Conservation (phyloP, 2,797 vertebrate genomes). For the Gambelia wislizenii region DNA sequence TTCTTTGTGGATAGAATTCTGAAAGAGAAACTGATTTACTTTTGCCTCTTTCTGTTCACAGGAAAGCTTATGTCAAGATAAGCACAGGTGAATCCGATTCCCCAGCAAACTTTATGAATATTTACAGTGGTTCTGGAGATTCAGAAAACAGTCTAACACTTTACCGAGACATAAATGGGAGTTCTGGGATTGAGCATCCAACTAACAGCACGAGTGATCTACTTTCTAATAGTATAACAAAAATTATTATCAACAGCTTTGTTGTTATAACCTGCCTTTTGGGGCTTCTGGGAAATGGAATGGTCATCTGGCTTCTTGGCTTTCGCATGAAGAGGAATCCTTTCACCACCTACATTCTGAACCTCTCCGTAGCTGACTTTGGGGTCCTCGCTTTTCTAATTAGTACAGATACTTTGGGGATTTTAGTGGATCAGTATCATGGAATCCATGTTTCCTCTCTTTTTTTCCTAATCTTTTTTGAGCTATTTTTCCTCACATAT, state of each 20-base stretch:
- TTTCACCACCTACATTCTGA: constrained; percentile 14
- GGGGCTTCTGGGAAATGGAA: background rate
- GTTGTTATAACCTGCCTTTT: background rate
- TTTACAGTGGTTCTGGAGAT: background rate
- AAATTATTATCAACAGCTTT: background rate
- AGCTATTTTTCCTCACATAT: background rate
- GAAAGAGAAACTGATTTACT: background rate
- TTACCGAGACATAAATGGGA: background rate
- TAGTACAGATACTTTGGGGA: rapidly evolving
- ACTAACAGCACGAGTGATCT: background rate
- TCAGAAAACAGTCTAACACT: background rate
- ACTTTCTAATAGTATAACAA: too few relatives aligned
- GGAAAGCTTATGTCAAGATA: background rate
- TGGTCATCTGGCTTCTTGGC: constrained; percentile 3
- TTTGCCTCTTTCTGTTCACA: background rate
- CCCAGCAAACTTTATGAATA: background rate
- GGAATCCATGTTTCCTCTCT: background rate
- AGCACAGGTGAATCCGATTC: background rate
- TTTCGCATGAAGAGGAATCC: background rate
- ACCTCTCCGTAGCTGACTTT: constrained; percentile 2
- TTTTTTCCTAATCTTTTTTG: background rate
- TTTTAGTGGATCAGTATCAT: rapidly evolving
- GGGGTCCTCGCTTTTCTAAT: background rate
- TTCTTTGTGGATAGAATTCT: background rate
- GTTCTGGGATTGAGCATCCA: background rate